phyloP scores from a whole-genome alignment of 2,797 vertebrate genomes.

The Argyrosomus regius region DNA sequence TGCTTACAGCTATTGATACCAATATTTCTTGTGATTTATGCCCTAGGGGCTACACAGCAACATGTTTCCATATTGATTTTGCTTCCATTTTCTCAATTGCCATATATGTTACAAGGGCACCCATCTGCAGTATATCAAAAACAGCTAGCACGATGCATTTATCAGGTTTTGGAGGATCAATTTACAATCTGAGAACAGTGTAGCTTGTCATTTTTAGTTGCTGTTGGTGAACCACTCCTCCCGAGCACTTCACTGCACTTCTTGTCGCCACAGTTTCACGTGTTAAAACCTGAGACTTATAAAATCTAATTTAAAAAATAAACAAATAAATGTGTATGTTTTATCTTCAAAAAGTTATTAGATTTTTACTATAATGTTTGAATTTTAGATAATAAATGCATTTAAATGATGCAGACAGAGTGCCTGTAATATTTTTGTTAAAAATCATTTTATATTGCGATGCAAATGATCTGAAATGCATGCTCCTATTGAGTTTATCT shows the following conservation, averaged over 20 bases:
- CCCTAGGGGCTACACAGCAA: constrained; percentile 13
- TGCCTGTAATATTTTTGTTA: not conserved
- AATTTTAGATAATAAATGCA: not conserved
- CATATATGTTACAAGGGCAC: constrained; percentile 53
- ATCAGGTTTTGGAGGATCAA: constrained; percentile 37
- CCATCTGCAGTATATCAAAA: constrained; percentile 45
- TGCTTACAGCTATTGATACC: constrained; percentile 19
- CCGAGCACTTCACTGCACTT: not conserved
- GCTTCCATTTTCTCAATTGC: constrained; percentile 39
- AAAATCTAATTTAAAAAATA: not conserved
- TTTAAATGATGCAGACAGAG: not conserved
- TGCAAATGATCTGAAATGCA: not conserved
- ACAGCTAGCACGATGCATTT: constrained; percentile 16
- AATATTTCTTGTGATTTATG: constrained; percentile 36
- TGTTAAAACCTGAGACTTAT: not conserved
- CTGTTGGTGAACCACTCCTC: not conserved
- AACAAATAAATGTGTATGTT: not conserved
- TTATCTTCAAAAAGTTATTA: not conserved
- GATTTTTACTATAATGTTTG: not conserved
- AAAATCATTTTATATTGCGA: not conserved
- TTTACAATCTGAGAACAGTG: constrained; percentile 25
- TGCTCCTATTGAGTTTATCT: not conserved
- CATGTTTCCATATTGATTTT: constrained; percentile 61
- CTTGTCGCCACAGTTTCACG: not conserved
- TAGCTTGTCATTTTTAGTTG: constrained; percentile 4